Base-by-base conservation (phyloP, 1,140 invertebrate genomes). In the Dreissena rostriformis region DNA sequence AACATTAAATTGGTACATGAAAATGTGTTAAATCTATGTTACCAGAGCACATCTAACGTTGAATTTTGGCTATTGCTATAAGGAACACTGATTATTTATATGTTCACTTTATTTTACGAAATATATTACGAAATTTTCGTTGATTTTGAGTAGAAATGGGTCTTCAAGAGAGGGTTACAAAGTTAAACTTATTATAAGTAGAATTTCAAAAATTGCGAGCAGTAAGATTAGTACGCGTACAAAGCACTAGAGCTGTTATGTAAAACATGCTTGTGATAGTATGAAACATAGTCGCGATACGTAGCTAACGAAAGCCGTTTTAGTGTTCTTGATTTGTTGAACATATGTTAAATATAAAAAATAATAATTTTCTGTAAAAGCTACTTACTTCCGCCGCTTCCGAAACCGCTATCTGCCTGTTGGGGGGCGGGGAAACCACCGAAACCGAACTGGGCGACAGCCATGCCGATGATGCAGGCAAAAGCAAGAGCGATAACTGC, bases 341-440 rank as follows among this genome's bases (percentile, higher is more conserved):
- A 17, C 24, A 24, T 29, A 68, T 15, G 7, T 29, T n/a, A 22
- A 1, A 68, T 15, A 68, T 1, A 68, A 22, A 12, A 17, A 6
- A 28, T 68, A 26, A 68, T 68, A 26, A 68, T 68, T n/a, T 28
- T 28, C 1, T 22, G n/a, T 17, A 2, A n/a, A 5, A 29, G 15
- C 17, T 68, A 79, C 67, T 79, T 79, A 79, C 77, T 39, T 53
- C 77, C 77, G 55, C 77, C 77, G 14, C 61, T 79, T 71, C 77
- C 77, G 26, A 79, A 55, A 22, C 66, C 67, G 10, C 65, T 53
- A 0, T 8, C n/a, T 5, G 15, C n/a, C 52, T 68, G 66, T 6
- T 24, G 17, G 22, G 24, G n/a, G 15, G 65, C 26, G 66, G 29
- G 4, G 29, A 52, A 78, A 22, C 63, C 63, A 51, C 53, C 6